Evolutionary conservation across 37 sponge, comb jelly and placozoan genomes (phyloP), one percentile per base, ranked within the genome.

Genomic region (Halichondria panicea): DNA sequence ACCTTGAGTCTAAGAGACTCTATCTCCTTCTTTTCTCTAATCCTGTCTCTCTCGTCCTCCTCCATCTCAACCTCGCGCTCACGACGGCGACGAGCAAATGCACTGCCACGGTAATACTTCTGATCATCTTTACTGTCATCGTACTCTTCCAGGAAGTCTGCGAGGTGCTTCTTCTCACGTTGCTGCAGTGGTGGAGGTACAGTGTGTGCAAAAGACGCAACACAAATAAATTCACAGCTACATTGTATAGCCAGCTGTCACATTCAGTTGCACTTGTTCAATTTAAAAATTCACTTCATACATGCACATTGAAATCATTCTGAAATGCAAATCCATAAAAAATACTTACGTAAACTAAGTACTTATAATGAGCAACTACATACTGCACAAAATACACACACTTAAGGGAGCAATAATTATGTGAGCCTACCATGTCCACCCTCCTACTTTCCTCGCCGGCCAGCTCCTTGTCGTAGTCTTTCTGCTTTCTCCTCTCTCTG

Each of bases 51-150:
- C 84, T 88, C 90, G 55, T 98, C 99, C 24, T 83, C 78, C 50
- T 92, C 96, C 60, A 88, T 87, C 62, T 98, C 99, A 31, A 85
- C 41, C 52, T 90, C 95, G 8, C 99, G 43, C 63, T 98, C 96
- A 21, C 88, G 71, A 5, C 73, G 63, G 13, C 92, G 72, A 0
- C 95, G 88, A 36, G 83, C 56, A 43, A 81, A 90, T 12, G 74
- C 86, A 66, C 85, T 81, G 19, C 89, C 86, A 67, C 91, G 92
- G 70, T 98, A 98, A 75, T 95, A 95, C 61, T 76, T 78, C 40
- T 87, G 77, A 65, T 98, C 99, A 79, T 98, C 91, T 64, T 89
- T 85, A 0, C 90, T 96, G 69, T 98, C 99, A 71, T 98, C 93
- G 48, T 98, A 98, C 32, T 92, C 91, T 37, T 79, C 89, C 21